These are phyloP conservation scores for Atrina japonica DNA, from an alignment of 2,888 invertebrate genomes.

Conservation along the genomic window DNA sequence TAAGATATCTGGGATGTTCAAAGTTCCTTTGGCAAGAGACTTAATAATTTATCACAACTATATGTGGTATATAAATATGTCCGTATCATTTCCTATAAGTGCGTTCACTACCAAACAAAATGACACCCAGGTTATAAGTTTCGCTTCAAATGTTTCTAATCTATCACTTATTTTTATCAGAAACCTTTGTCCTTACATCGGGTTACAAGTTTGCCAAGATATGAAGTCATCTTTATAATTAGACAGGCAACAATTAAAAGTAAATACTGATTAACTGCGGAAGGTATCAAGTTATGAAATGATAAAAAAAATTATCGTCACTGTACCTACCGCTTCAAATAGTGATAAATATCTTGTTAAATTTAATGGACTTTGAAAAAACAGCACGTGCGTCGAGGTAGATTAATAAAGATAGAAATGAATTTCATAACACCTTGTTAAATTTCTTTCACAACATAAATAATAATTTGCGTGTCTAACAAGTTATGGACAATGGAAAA, in stretches of 20 bases:
- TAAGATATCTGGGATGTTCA: constrained; percentile 29
- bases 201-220: constrained; percentile 1
- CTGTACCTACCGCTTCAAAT: too few species aligned
- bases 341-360: too few species aligned
- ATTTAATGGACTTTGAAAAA: too few species aligned
- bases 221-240: constrained; percentile 14
- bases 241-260: constrained; percentile 3
- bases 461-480: too few species aligned
- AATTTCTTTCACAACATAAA: too few species aligned
- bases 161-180: constrained; percentile 9
- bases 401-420: too few species aligned
- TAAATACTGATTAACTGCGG: not conserved
- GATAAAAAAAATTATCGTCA: too few species aligned
- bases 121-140: too few species aligned
- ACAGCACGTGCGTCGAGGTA: too few species aligned
- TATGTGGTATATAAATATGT: not conserved
- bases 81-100: constrained; percentile 13
- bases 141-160: constrained; percentile 1
- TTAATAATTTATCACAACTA: constrained; percentile 23
- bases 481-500: too few species aligned
- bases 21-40: constrained; percentile 32
- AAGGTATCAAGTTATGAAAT: not conserved
- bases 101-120: too few species aligned
- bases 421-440: too few species aligned
- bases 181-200: constrained; percentile 1